These are phyloP conservation scores for Prolemur simus DNA, from an alignment of 2,113 vertebrate species.

Conservation along the genomic window DNA sequence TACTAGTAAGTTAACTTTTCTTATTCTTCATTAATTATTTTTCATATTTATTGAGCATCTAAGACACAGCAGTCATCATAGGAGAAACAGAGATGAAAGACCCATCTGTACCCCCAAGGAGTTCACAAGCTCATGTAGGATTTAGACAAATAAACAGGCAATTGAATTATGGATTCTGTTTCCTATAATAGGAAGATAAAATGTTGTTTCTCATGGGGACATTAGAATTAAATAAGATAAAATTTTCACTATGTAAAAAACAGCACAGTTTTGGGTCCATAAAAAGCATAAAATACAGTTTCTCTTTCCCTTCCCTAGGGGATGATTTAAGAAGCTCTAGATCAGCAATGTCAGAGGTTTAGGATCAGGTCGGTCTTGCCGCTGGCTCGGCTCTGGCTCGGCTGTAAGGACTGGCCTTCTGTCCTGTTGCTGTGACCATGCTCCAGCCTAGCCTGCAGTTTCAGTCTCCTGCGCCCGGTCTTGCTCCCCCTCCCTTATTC, in stretches of 20 bases:
- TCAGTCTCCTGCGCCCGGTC: background rate
- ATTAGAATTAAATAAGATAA: background rate
- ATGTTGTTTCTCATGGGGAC: background rate
- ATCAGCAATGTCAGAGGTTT: background rate
- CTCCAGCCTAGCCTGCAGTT: background rate
- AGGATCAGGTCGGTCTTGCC: background rate
- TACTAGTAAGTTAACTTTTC: background rate
- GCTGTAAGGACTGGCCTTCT: background rate
- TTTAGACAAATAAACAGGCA: background rate
- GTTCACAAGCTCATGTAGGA: background rate
- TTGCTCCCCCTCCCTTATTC: background rate
- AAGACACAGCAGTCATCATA: background rate
- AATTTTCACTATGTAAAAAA: background rate
- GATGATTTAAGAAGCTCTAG: background rate
- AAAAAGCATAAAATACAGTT: background rate
- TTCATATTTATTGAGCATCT: background rate
- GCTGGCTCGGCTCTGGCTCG: background rate
- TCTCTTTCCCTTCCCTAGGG: background rate
- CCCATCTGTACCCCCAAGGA: background rate
- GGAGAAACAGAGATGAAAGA: background rate
- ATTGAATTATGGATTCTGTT: background rate
- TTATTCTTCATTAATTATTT: background rate
- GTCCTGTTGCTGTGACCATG: accelerated
- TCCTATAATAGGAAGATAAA: background rate
- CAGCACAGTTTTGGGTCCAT: background rate